These are phyloP conservation scores for Pollachius pollachius DNA, from an alignment of 2,113 vertebrate genomes.

Conservation along the genomic window DNA sequence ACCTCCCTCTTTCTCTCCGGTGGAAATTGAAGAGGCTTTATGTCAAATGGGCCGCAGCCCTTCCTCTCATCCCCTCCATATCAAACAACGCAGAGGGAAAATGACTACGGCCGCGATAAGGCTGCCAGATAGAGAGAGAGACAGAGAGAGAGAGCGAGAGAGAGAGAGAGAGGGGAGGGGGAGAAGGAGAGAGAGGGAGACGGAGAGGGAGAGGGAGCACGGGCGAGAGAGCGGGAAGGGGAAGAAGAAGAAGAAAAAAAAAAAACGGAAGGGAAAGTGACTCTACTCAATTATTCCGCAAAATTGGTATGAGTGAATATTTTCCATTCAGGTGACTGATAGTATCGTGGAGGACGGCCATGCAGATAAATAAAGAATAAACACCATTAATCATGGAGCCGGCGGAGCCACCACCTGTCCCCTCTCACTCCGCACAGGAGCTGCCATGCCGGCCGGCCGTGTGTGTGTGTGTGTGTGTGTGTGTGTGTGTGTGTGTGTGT, in stretches of 20 bases:
- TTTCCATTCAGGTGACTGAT: slow-evolving; percentile 99
- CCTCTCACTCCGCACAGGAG: slow-evolving; percentile 63
- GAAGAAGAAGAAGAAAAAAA: slow-evolving; percentile 15
- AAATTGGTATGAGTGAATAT: slow-evolving; percentile 99
- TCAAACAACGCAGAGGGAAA: slow-evolving; percentile 97
- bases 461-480: slow-evolving; percentile 1
- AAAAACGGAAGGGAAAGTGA: slow-evolving; percentile 87
- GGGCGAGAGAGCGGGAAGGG: slow-evolving; percentile 26
- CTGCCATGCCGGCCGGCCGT: neutral
- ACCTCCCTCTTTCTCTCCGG: slow-evolving; percentile 46
- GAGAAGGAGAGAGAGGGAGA: slow-evolving; percentile 74
- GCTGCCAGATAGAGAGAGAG: slow-evolving; percentile 90
- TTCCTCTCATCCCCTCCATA: slow-evolving; percentile 97
- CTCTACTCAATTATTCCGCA: slow-evolving; percentile 99
- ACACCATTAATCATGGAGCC: slow-evolving; percentile 99
- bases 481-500: neutral
- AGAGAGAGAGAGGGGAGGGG: slow-evolving; percentile 22
- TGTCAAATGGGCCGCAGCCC: slow-evolving; percentile 99
- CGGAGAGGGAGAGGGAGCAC: slow-evolving; percentile 45
- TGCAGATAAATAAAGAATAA: slow-evolving; percentile 99
- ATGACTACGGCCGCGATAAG: slow-evolving; percentile 99
- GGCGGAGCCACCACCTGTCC: slow-evolving; percentile 49
- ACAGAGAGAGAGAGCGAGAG: slow-evolving; percentile 54
- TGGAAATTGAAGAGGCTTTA: slow-evolving; percentile 99
- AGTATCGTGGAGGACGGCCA: slow-evolving; percentile 95